These are phyloP conservation scores for Nomada ferruginata DNA, from an alignment of 2,888 invertebrate genomes.

Conservation along the genomic window DNA sequence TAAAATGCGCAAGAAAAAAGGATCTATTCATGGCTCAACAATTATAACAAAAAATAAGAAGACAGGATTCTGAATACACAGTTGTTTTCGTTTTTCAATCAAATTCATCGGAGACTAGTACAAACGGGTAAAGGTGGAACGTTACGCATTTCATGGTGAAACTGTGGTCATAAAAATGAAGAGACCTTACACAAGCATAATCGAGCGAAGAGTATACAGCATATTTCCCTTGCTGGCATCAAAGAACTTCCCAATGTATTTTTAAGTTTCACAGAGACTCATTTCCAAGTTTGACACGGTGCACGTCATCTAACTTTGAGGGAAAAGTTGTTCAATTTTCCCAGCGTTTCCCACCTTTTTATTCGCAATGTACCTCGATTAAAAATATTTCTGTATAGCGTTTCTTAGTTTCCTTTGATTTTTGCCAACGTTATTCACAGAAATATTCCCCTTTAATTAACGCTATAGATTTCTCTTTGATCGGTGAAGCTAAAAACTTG, in stretches of 20 bases:
- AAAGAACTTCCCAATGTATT: constrained; percentile 20
- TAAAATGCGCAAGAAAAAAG: no score
- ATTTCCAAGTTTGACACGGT: constrained; percentile 21
- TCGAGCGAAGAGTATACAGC: background rate
- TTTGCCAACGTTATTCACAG: background rate
- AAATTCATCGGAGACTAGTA: background rate
- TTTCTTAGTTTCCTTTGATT: background rate
- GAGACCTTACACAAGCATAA: background rate
- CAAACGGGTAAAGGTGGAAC: background rate
- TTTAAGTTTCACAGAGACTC: constrained; percentile 21
- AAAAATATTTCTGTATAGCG: constrained; percentile 9
- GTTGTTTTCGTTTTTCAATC: background rate
- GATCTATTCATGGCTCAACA: no score
- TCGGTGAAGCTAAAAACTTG: background rate
- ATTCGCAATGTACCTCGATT: constrained; percentile 4
- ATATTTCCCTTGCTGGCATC: constrained; percentile 15
- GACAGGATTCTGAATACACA: background rate
- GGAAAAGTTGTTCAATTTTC: constrained; percentile 28
- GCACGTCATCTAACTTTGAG: background rate
- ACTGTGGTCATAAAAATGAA: background rate
- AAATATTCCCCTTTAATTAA: background rate
- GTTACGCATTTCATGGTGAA: background rate
- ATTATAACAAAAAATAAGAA: background rate
- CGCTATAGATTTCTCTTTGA: background rate
- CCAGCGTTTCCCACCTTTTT: constrained; percentile 1